Evolutionary conservation across 2,797 vertebrate genomes (phyloP).

Genomic region (Helostoma temminkii): DNA sequence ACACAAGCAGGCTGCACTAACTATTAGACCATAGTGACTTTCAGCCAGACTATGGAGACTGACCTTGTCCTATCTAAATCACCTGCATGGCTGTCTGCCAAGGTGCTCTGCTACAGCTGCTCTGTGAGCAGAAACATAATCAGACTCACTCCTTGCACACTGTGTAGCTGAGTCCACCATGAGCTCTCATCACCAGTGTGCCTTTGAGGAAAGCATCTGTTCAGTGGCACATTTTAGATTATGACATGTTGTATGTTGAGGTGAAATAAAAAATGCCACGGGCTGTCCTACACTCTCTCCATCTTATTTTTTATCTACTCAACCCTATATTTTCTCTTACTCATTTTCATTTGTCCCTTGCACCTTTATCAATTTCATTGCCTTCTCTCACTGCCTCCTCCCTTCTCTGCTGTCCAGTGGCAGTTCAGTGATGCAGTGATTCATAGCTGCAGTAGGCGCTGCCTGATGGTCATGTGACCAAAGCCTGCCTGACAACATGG

Average conservation of each 20-base stretch:
- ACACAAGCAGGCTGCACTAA: not conserved
- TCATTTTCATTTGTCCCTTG: slow-evolving; percentile 6
- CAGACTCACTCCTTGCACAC: slow-evolving; percentile 24
- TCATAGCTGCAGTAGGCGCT: slow-evolving; percentile 83
- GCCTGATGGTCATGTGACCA: slow-evolving; percentile 84
- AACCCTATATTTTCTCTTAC: slow-evolving; percentile 10
- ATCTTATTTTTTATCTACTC: not conserved
- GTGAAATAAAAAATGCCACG: slow-evolving; percentile 35
- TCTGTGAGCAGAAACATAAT: slow-evolving; percentile 59
- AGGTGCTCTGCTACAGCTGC: slow-evolving; percentile 56
- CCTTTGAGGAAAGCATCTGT: not conserved
- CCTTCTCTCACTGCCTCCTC: slow-evolving; percentile 25
- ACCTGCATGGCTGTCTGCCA: slow-evolving; percentile 68
- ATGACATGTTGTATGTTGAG: not conserved
- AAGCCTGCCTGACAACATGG: slow-evolving; percentile 88
- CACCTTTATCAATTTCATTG: slow-evolving; percentile 8
- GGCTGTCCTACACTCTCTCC: not conserved
- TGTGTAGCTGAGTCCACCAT: slow-evolving; percentile 18
- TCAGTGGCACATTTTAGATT: slow-evolving; percentile 8
- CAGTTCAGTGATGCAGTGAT: slow-evolving; percentile 79
- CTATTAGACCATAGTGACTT: slow-evolving; percentile 7
- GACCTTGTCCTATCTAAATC: slow-evolving; percentile 73
- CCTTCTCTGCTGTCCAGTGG: slow-evolving; percentile 68
- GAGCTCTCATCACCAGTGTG: slow-evolving; percentile 14
- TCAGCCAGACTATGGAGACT: slow-evolving; percentile 37